Conservation (phyloP, 2,113 vertebrate species). For the Phasianus colchicus region DNA sequence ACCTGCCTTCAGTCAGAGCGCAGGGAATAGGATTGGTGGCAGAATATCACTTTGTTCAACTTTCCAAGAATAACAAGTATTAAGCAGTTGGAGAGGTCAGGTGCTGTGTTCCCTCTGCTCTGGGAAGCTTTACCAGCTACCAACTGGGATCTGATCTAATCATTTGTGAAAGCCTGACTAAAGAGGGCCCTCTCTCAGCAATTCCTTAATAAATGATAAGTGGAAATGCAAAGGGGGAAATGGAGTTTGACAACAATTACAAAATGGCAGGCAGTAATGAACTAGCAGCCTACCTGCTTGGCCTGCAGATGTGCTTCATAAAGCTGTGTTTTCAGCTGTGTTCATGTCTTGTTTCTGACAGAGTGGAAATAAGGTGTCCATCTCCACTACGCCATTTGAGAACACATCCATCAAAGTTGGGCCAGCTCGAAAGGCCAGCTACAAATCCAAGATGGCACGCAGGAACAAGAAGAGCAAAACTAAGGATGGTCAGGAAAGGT, state of each 20-base stretch:
- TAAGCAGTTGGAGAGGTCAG: constrained; percentile 53
- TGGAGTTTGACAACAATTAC: constrained; percentile 58
- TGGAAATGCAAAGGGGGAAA: constrained; percentile 40
- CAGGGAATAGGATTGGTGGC: constrained; percentile 24
- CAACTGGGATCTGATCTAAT: constrained; percentile 64
- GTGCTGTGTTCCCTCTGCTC: not conserved
- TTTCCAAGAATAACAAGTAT: constrained; percentile 37
- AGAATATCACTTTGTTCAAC: constrained; percentile 46
- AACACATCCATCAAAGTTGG: constrained; percentile 98
- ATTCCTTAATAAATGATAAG: constrained; percentile 55
- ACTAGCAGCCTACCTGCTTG: constrained; percentile 17
- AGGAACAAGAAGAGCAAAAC: constrained; percentile 91
- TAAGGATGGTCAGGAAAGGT: constrained; percentile 96
- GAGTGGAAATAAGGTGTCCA: constrained; percentile 96
- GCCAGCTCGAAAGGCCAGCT: constrained; percentile 90
- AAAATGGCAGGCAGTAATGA: constrained; percentile 44
- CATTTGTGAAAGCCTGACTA: constrained; percentile 57
- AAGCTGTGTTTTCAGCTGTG: not conserved
- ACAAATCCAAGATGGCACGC: constrained; percentile 95
- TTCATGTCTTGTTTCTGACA: constrained; percentile 61
- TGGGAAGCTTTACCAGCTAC: constrained; percentile 36
- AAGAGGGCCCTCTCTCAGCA: constrained; percentile 13
- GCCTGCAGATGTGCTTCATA: not conserved
- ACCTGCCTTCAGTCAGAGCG: constrained; percentile 40
- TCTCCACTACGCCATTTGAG: constrained; percentile 94